These are phyloP conservation scores for Prostheceraeus crozeri DNA, from an alignment of 2,888 invertebrate genomes.

Conservation along the genomic window DNA sequence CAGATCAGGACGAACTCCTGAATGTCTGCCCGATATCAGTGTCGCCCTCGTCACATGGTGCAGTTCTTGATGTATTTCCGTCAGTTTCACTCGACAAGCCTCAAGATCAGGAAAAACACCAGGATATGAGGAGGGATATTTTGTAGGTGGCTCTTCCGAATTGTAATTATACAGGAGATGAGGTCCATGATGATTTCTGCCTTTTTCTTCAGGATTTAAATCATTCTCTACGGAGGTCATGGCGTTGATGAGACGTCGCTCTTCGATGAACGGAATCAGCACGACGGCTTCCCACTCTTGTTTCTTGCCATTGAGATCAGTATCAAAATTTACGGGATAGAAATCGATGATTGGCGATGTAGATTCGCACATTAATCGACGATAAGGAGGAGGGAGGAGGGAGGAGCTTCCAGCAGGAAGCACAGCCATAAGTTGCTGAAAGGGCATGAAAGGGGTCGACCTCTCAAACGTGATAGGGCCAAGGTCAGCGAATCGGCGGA, in stretches of 20 bases:
- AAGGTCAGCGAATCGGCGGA: background rate
- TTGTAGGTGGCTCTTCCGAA: no score
- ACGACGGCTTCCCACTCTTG: conserved; percentile 58
- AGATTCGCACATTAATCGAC: conserved; percentile 66
- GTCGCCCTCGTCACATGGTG: conserved; percentile 46
- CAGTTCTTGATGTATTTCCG: no score
- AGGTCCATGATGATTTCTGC: conserved; percentile 75
- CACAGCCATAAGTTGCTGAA: conserved; percentile 35
- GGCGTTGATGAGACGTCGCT: conserved; percentile 71
- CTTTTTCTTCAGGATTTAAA: conserved; percentile 71
- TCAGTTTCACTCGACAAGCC: no score
- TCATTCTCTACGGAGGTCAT: conserved; percentile 69
- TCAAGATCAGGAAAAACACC: no score
- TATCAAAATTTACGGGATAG: conserved; percentile 30
- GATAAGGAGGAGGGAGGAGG: conserved; percentile 26
- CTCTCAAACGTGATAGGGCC: conserved; percentile 23
- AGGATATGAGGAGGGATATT: no score
- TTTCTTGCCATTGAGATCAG: conserved; percentile 36
- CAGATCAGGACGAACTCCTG: conserved; percentile 65
- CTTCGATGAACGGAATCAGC: conserved; percentile 90
- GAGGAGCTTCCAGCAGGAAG: conserved; percentile 24
- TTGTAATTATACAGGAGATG: conserved; percentile 71
- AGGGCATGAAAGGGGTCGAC: conserved; percentile 30
- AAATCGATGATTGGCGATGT: conserved; percentile 59
- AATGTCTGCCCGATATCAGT: conserved; percentile 63